Conservation (phyloP, 2,113 vertebrate genomes). For the Apaloderma vittatum region DNA sequence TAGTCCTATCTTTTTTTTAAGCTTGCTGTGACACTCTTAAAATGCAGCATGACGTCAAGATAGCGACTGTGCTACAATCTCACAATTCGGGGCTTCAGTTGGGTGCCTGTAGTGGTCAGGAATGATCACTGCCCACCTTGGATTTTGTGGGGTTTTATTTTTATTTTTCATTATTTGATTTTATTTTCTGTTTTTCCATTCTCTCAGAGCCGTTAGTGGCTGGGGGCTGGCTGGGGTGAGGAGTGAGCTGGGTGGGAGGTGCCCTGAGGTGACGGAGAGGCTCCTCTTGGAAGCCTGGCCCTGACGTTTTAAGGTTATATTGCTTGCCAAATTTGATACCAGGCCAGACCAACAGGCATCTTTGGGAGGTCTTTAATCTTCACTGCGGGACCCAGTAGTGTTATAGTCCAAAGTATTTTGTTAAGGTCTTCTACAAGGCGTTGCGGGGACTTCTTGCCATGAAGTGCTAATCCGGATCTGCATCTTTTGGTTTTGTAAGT, state of each 20-base stretch:
- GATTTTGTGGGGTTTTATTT: background rate
- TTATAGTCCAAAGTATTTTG: background rate
- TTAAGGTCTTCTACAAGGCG: background rate
- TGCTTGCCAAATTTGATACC: background rate
- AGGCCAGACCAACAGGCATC: background rate
- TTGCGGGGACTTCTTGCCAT: background rate
- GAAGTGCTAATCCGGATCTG: background rate
- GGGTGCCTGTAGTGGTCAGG: background rate
- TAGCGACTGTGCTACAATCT: background rate
- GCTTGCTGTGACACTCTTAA: background rate
- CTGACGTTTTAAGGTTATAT: background rate
- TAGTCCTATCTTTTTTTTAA: background rate
- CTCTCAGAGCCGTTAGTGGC: background rate
- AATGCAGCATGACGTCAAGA: background rate
- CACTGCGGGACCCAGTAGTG: background rate
- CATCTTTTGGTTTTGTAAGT: background rate
- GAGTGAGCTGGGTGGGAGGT: background rate
- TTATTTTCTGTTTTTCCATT: background rate
- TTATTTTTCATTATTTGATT: no score
- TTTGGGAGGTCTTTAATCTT: background rate
- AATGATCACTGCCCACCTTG: fast-evolving
- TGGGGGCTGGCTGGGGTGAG: background rate
- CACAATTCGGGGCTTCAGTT: background rate
- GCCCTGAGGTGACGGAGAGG: background rate
- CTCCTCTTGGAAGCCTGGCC: background rate